These are phyloP conservation scores for Cairina moschata DNA, from an alignment of 2,113 vertebrate species.

Conservation along the genomic window DNA sequence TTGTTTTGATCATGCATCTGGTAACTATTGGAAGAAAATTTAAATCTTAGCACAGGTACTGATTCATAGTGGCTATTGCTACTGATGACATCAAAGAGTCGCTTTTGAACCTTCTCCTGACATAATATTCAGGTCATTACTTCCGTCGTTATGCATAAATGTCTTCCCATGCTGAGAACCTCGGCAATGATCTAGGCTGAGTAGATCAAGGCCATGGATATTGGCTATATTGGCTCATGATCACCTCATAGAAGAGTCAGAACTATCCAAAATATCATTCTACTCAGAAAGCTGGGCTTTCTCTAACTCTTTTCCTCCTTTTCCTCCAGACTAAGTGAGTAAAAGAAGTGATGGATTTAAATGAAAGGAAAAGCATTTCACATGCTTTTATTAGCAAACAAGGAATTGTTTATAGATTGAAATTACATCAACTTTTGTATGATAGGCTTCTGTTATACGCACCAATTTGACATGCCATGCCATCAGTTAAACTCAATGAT, in stretches of 20 bases:
- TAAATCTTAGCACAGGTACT: background rate
- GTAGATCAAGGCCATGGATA: background rate
- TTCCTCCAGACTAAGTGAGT: background rate
- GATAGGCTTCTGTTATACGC: background rate
- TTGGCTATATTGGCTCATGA: background rate
- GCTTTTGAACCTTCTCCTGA: background rate
- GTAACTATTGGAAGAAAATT: background rate
- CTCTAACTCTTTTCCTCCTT: background rate
- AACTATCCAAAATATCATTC: background rate
- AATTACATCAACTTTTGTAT: background rate
- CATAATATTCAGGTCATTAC: background rate
- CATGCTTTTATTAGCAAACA: background rate
- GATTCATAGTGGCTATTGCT: background rate
- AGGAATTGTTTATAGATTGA: background rate
- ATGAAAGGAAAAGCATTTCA: background rate
- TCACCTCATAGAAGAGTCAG: background rate
- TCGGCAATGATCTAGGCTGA: background rate
- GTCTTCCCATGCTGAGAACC: background rate
- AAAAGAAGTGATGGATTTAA: background rate
- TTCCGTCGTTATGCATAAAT: background rate
- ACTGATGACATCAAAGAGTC: background rate
- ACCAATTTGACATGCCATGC: background rate
- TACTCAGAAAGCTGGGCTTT: background rate
- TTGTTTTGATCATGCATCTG: background rate
- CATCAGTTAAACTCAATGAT: background rate